These are phyloP conservation scores for Saguinus imperator DNA, from an alignment of 2,113 vertebrate species.

Conservation along the genomic window DNA sequence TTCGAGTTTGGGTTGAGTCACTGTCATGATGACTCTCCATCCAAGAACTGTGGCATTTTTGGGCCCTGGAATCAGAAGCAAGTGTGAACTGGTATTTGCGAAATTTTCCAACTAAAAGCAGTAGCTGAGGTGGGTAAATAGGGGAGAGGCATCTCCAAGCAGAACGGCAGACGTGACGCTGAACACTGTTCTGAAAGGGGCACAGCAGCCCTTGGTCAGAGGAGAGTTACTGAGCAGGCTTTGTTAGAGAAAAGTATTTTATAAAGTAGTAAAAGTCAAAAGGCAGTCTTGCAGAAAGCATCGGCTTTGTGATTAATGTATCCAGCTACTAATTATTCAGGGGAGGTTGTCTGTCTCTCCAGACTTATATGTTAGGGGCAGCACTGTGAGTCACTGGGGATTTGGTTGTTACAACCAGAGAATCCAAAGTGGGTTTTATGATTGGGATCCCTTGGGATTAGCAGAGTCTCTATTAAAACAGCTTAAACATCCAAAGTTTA, in stretches of 20 bases:
- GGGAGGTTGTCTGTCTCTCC: slow-evolving; percentile 47
- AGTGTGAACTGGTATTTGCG: slow-evolving; percentile 65
- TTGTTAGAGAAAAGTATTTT: slow-evolving; percentile 39
- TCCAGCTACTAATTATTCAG: slow-evolving; percentile 60
- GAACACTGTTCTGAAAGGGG: background rate
- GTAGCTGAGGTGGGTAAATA: background rate
- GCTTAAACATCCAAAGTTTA: background rate
- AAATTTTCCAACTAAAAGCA: slow-evolving; percentile 20
- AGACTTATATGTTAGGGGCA: slow-evolving; percentile 1
- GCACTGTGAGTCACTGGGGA: slow-evolving; percentile 48
- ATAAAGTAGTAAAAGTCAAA: slow-evolving; percentile 41
- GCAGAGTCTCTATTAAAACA: background rate
- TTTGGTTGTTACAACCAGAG: slow-evolving; percentile 38
- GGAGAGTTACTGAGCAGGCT: slow-evolving; percentile 8
- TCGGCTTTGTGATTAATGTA: slow-evolving; percentile 53
- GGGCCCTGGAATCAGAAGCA: slow-evolving; percentile 46
- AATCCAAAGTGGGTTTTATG: slow-evolving; percentile 34
- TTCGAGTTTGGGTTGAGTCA: slow-evolving; percentile 68
- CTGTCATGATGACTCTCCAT: slow-evolving; percentile 5
- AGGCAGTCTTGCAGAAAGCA: slow-evolving; percentile 34
- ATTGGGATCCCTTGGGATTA: slow-evolving; percentile 15
- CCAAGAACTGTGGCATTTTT: slow-evolving; percentile 59
- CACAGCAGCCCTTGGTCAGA: background rate
- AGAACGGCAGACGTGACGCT: background rate
- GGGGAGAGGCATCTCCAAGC: background rate